Conservation (phyloP, 2,888 invertebrate species). For the Tuberolachnus salignus region DNA sequence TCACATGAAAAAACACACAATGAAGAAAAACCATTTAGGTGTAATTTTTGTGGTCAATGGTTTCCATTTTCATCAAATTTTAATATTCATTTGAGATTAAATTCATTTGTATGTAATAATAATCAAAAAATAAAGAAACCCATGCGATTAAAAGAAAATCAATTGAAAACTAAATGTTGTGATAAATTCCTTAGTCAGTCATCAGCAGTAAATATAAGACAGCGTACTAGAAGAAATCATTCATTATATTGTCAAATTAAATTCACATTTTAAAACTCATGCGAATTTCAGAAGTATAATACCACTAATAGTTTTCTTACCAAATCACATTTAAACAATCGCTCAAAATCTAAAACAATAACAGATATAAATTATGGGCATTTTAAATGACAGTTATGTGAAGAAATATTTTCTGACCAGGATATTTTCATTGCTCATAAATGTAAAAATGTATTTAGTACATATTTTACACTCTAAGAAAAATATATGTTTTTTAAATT, state of each 20-base stretch:
- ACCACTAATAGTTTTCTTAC: background rate
- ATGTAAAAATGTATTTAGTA: constrained; percentile 9
- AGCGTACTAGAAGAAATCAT: background rate
- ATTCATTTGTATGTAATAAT: background rate
- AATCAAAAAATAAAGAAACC: background rate
- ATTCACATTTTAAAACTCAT: constrained; percentile 17
- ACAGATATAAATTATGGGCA: too few relatives aligned
- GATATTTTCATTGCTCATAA: constrained; percentile 9
- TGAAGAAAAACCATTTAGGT: constrained; percentile 26
- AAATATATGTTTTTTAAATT: background rate
- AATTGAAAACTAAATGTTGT: background rate
- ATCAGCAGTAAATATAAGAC: background rate
- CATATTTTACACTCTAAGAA: background rate
- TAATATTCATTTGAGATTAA: constrained; percentile 28
- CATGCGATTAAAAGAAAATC: constrained; percentile 1
- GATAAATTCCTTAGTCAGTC: background rate
- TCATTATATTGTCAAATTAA: background rate
- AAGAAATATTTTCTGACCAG: constrained; percentile 11
- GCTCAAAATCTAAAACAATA: too few relatives aligned
- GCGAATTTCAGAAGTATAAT: background rate
- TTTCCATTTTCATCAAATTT: constrained; percentile 32
- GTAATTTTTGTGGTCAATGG: constrained; percentile 35
- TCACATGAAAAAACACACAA: constrained; percentile 32
- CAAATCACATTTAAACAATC: background rate
- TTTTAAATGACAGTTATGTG: constrained; percentile 21